Evolutionary conservation across 1,140 invertebrate species (phyloP).

Genomic region (Cepaea nemoralis): DNA sequence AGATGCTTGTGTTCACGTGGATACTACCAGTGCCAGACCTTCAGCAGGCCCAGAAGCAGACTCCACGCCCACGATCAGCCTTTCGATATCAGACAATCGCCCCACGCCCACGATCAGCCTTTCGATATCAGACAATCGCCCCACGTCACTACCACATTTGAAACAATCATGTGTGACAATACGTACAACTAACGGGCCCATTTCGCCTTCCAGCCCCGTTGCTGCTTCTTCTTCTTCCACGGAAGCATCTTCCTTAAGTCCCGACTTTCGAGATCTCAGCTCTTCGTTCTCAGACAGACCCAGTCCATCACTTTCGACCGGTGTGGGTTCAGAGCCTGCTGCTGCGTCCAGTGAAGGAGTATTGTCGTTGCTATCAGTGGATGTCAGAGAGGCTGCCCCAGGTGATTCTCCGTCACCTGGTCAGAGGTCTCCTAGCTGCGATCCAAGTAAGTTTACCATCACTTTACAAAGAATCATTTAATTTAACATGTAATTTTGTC

Average conservation of each 20-base stretch:
- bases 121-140: not conserved
- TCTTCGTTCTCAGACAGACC: not conserved
- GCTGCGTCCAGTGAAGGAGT: not conserved
- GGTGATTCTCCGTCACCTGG: not conserved
- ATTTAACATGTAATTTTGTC: too few species aligned
- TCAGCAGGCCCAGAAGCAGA: not conserved
- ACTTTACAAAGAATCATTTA: too few species aligned
- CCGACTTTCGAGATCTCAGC: not conserved
- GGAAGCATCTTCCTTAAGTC: not conserved
- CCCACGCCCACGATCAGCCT: not conserved
- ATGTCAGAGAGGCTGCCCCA: too few species aligned
- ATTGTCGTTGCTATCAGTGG: not conserved
- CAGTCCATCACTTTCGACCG: not conserved
- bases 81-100: not conserved
- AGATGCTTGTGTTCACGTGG: not conserved
- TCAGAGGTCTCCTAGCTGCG: not conserved
- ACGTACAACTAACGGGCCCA: not conserved
- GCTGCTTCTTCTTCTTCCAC: not conserved
- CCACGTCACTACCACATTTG: not conserved
- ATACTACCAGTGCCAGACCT: not conserved
- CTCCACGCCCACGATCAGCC: not conserved
- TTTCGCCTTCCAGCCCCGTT: not conserved
- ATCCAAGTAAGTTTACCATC: slow-evolving; percentile 9
- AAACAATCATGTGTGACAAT: not conserved
- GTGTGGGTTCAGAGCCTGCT: not conserved